Evolutionary conservation across 2,113 vertebrate species (phyloP).

Genomic region (Cheirogaleus medius): DNA sequence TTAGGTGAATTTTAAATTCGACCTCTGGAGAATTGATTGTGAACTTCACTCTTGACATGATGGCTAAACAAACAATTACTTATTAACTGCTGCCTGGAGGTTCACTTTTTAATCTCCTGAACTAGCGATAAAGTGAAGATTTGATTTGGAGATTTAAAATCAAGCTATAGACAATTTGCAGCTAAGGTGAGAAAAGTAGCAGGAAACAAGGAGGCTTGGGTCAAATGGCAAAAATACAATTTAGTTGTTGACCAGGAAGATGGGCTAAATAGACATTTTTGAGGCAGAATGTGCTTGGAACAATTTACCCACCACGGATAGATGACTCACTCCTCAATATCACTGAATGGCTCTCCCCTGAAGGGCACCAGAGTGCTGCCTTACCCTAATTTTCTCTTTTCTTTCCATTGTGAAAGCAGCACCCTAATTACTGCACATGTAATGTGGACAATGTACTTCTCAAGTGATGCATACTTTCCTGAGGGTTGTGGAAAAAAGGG

Average conservation of each 20-base stretch:
- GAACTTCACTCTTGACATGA: conserved; percentile 67
- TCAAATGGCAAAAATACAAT: conserved; percentile 73
- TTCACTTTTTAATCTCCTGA: conserved; percentile 76
- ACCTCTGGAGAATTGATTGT: conserved; percentile 72
- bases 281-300: background rate
- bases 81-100: conserved; percentile 75
- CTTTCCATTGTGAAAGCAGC: background rate
- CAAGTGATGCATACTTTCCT: background rate
- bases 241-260: conserved; percentile 64
- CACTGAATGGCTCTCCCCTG: conserved; percentile 39
- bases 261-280: conserved; percentile 47
- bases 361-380: background rate
- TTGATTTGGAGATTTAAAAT: conserved; percentile 76
- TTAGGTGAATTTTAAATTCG: conserved; percentile 59
- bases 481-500: background rate
- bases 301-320: background rate
- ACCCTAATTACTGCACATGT: background rate
- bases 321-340: background rate
- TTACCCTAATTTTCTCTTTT: background rate
- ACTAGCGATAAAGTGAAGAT: conserved; percentile 68
- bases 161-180: conserved; percentile 59
- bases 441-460: background rate
- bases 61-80: conserved; percentile 76
- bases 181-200: conserved; percentile 51
- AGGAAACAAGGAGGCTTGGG: conserved; percentile 30